Conservation (phyloP, 1,140 invertebrate species). For the Drosophila tristis region DNA sequence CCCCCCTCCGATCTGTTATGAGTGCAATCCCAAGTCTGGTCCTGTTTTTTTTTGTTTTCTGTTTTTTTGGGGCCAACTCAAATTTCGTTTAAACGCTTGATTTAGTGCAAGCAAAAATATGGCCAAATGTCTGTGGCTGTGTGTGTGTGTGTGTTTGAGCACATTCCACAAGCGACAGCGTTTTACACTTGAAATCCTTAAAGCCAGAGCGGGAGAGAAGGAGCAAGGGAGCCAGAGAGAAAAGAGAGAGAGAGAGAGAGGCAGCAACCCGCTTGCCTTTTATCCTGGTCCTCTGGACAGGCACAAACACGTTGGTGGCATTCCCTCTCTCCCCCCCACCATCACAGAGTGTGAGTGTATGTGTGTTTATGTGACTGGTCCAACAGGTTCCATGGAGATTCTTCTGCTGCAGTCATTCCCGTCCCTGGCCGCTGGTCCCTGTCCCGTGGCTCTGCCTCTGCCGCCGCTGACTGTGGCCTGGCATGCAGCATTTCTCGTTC, state of each 20-base stretch:
- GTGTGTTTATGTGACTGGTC: slow-evolving; percentile 61
- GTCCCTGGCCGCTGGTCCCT: slow-evolving; percentile 33
- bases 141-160: slow-evolving; percentile 34
- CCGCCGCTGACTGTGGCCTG: slow-evolving; percentile 17
- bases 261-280: slow-evolving; percentile 62
- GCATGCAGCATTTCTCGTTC: slow-evolving; percentile 80
- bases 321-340: slow-evolving; percentile 24
- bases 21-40: slow-evolving; percentile 32
- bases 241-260: slow-evolving; percentile 11
- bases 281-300: slow-evolving; percentile 58
- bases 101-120: slow-evolving; percentile 73
- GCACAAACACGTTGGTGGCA: slow-evolving; percentile 80
- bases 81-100: slow-evolving; percentile 82
- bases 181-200: slow-evolving; percentile 75
- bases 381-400: slow-evolving; percentile 80
- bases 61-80: slow-evolving; percentile 56
- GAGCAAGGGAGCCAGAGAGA: slow-evolving; percentile 1
- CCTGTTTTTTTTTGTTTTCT: slow-evolving; percentile 20
- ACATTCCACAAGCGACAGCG: slow-evolving; percentile 80
- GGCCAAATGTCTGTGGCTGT: slow-evolving; percentile 56
- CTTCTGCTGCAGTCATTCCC: slow-evolving; percentile 46
- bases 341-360: slow-evolving; percentile 12
- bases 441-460: slow-evolving; percentile 5
- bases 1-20: slow-evolving; percentile 26
- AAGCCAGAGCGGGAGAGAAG: slow-evolving; percentile 15